A percentile compares a stretch with the other conserved stretches of the same genome.
These are phyloP conservation scores for Pollimyrus isidori DNA, from an alignment of 2,113 vertebrate genomes.

Conservation along the genomic window DNA sequence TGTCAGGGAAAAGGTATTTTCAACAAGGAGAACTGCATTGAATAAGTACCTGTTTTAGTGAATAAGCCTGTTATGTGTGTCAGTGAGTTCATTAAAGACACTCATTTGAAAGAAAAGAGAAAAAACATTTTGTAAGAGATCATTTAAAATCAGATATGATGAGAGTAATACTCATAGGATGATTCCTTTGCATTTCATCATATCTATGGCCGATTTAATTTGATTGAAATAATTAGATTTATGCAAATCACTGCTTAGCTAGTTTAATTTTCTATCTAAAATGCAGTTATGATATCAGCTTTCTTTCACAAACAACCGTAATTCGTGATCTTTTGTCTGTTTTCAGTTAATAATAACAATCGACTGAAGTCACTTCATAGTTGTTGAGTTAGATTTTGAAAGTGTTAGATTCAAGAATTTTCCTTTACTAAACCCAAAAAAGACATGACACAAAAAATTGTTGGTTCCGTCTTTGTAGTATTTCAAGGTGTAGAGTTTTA, in stretches of 20 bases:
- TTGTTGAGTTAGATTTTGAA: background rate
- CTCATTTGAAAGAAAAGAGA: background rate
- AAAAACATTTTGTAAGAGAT: background rate
- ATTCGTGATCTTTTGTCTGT: background rate
- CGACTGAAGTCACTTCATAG: background rate
- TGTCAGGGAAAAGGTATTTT: background rate
- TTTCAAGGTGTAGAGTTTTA: background rate
- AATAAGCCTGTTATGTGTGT: background rate
- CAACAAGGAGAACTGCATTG: background rate
- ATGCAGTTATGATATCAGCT: background rate
- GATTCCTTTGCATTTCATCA: slow-evolving; percentile 11
- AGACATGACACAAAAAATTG: background rate
- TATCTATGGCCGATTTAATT: slow-evolving; percentile 6
- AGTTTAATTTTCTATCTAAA: slow-evolving; percentile 4
- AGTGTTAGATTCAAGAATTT: background rate
- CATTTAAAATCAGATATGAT: background rate
- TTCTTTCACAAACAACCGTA: background rate
- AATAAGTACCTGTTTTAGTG: background rate
- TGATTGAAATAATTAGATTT: slow-evolving; percentile 10
- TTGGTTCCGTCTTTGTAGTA: background rate
- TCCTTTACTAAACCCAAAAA: background rate
- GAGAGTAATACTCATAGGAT: background rate
- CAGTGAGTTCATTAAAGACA: background rate
- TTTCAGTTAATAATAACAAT: background rate
- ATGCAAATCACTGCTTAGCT: background rate